Evolutionary conservation across 92 coral and sea anemone species (phyloP), one percentile per base, ranked within the genome.

Genomic region (Porites rus): DNA sequence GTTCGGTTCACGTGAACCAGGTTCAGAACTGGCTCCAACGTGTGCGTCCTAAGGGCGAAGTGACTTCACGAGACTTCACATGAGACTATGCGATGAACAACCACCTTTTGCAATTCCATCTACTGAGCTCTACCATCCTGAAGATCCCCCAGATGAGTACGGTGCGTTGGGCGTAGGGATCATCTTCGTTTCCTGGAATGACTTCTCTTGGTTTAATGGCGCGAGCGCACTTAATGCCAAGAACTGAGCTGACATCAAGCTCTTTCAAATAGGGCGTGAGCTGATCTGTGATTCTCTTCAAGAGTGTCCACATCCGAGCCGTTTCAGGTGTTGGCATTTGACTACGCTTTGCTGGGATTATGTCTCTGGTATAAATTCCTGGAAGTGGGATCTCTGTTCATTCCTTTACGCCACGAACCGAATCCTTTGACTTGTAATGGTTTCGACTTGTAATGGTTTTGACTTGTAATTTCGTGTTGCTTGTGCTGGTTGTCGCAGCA

Each of bases 151-250:
- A 88, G 21, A 90, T 92, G 25, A 91, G 77, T 19, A 62, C 76
- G 0, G 88, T 90, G 67, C 82, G 76, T 74, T 81, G 80, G 6
- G 94, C 92, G 52, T 92, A 92, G n/a, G 88, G 92, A 77, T 88
- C 90, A 63, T 79, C 87, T 31, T 87, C 89, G 16, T 81, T 82
- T 18, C 94, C 94, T 51, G 88, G 83, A 73, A 91, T 82, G 72
- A 91, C 60, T 69, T 87, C 91, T 24, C 88, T 76, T 28, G 91
- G 94, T 79, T 87, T 78, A 63, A 84, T 92, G 14, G 94, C 94
- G 51, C 84, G 84, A 51, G 86, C 60, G 72, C 90, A 91, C 25
- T 71, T 91, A 77, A 65, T 59, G 18, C 91, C 91, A 8, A 87
- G 83, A 9, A 86, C 81, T n/a, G 86, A 79, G 51, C 79, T 80